These are phyloP conservation scores for Dipodomys ordii DNA, from an alignment of 2,113 vertebrate genomes.

Conservation along the genomic window DNA sequence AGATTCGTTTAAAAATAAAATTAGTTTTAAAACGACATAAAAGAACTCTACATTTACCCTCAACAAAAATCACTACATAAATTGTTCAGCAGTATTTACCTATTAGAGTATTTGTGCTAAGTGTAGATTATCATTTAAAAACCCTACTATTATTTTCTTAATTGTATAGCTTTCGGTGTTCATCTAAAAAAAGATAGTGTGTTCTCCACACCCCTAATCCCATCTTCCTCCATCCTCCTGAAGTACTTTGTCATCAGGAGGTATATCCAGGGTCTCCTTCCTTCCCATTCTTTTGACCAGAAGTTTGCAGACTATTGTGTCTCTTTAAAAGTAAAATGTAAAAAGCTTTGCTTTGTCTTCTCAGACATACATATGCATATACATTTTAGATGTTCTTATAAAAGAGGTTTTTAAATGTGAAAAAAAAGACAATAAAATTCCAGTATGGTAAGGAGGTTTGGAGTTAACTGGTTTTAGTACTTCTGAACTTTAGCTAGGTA, in stretches of 20 bases:
- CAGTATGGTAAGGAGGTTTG: not conserved
- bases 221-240: conserved; percentile 14
- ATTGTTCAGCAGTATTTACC: conserved; percentile 85
- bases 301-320: conserved; percentile 72
- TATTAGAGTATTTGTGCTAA: conserved; percentile 85
- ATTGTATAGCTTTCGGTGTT: conserved; percentile 82
- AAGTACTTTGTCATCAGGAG: conserved; percentile 14
- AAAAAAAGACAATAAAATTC: conserved; percentile 21
- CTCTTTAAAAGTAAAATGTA: conserved; percentile 80
- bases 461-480: not conserved
- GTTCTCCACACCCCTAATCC: not conserved
- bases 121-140: conserved; percentile 82
- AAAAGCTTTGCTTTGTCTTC: conserved; percentile 86
- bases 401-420: conserved; percentile 88
- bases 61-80: conserved; percentile 83
- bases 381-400: conserved; percentile 88
- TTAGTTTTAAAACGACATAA: not conserved
- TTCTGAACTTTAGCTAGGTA: conserved; percentile 37
- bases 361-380: conserved; percentile 86
- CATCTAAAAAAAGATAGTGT: conserved; percentile 78
- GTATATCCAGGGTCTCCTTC: conserved; percentile 56
- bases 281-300: conserved; percentile 64
- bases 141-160: conserved; percentile 86
- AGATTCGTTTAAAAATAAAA: conserved; percentile 63
- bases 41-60: conserved; percentile 62